These are phyloP conservation scores for Protomyctophum bolini DNA, from an alignment of 2,113 vertebrate species.

Conservation along the genomic window DNA sequence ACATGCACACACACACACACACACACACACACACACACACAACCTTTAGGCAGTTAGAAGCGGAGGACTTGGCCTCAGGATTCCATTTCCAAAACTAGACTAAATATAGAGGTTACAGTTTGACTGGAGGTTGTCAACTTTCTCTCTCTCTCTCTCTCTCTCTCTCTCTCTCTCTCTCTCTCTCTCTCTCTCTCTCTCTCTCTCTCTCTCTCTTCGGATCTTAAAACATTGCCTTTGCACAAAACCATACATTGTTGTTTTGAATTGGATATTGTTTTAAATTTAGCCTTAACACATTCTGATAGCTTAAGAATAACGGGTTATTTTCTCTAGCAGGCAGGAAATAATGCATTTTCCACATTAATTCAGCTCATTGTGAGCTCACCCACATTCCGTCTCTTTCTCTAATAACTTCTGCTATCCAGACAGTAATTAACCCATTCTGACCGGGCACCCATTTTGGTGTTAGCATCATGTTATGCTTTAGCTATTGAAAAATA, in stretches of 20 bases:
- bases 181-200: neutral
- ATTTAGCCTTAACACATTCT: neutral
- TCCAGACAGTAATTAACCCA: constrained; percentile 39
- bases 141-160: neutral
- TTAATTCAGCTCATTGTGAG: constrained; percentile 16
- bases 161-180: neutral
- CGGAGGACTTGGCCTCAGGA: constrained; percentile 1
- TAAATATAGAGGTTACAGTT: constrained; percentile 17
- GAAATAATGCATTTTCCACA: constrained; percentile 27
- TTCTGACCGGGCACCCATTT: too few relatives aligned
- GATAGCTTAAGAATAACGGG: constrained; percentile 19
- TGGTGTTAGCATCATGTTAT: too few relatives aligned
- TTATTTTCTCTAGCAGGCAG: constrained; percentile 29
- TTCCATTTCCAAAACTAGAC: constrained; percentile 17
- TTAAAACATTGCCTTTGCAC: too few relatives aligned
- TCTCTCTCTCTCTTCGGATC: neutral
- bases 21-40: constrained; percentile 15
- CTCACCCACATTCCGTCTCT: constrained; percentile 23
- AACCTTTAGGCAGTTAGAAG: neutral
- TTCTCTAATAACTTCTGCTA: constrained; percentile 4
- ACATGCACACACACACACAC: constrained; percentile 18
- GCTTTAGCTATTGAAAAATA: too few relatives aligned
- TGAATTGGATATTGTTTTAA: constrained; percentile 2
- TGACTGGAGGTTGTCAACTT: neutral
- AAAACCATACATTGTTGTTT: too few relatives aligned